Evolutionary conservation across 2,888 invertebrate species (phyloP).

Genomic region (Alloscopus bannaensis): DNA sequence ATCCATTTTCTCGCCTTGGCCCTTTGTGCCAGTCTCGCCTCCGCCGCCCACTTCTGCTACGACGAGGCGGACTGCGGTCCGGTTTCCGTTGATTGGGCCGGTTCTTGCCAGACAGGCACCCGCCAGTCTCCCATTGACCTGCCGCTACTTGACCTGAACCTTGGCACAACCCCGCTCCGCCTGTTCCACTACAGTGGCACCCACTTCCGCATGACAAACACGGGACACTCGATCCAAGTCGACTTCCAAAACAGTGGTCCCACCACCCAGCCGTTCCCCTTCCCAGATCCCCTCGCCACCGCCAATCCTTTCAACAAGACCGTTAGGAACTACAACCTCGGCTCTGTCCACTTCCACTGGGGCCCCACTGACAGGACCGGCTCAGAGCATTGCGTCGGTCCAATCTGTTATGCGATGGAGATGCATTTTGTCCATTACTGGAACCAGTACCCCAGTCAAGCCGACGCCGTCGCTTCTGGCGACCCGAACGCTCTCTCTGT

Average conservation of each 20-base stretch:
- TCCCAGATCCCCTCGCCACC: constrained; percentile 17
- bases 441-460: constrained; percentile 20
- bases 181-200: constrained; percentile 10
- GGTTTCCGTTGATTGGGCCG: constrained; percentile 11
- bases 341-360: constrained; percentile 32
- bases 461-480: constrained; percentile 9
- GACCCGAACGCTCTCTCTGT: constrained; percentile 35
- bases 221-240: constrained; percentile 30
- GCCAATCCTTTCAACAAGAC: neutral
- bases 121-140: constrained; percentile 37
- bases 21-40: neutral
- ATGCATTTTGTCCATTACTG: constrained; percentile 47
- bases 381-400: constrained; percentile 31
- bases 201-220: constrained; percentile 26
- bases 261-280: neutral
- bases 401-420: constrained; percentile 32
- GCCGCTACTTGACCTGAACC: neutral
- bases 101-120: constrained; percentile 12
- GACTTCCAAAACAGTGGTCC: constrained; percentile 15
- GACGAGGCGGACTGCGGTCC: constrained; percentile 30
- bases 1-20: too few relatives aligned
- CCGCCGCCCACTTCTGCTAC: constrained; percentile 25
- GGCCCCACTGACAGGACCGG: constrained; percentile 1
- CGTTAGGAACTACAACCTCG: neutral
- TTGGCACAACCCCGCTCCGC: neutral